Base-by-base conservation (phyloP, 2,888 invertebrate genomes). In the Bombylius discolor region DNA sequence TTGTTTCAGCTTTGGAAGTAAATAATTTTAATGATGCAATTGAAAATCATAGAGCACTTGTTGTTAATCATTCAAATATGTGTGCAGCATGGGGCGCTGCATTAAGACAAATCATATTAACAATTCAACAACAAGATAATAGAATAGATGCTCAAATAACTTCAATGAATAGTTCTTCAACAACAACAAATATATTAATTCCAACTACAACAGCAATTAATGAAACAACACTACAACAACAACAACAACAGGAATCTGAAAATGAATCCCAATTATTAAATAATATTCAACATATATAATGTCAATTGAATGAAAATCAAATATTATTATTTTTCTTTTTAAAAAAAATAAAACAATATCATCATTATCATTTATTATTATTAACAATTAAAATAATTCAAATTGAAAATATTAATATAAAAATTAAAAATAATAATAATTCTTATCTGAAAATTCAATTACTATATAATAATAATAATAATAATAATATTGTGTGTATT, bases 31-130 rank as follows among this genome's bases (percentile, higher is more conserved):
- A 63, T 58, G 66, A 67, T 45, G 67, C 68, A 53, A 67, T 66
- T 60, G 65, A 65, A 61, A 63, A 62, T 8, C 67, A 67, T 58
- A 64, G 66, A 48, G 57, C 63, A 6, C 60, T 68, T 45, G 65
- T 65, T 23, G 62, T 65, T 14, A 66, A 66, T 58, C 64, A 67
- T 62, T 65, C 65, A 52, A 64, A 63, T 54, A 63, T 66, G 47
- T 67, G 66, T 57, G 58, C 64, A 42, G 63, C 64, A 6, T 68
- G 67, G 67, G 65, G 64, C 31, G 61, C 66, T 46, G 66, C 68
- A 14, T 54, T 66, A 39, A 59, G 64, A 34, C 63, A 68, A 58
- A 62, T 65, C 52, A 66, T 68, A n/a, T 62, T 66, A 56, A 65
- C 66, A 36, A 61, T 65, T 59, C 63, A 65, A 53, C 45, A 50